Evolutionary conservation across 2,888 invertebrate genomes (phyloP).

Genomic region (Alviniconcha strummeri): DNA sequence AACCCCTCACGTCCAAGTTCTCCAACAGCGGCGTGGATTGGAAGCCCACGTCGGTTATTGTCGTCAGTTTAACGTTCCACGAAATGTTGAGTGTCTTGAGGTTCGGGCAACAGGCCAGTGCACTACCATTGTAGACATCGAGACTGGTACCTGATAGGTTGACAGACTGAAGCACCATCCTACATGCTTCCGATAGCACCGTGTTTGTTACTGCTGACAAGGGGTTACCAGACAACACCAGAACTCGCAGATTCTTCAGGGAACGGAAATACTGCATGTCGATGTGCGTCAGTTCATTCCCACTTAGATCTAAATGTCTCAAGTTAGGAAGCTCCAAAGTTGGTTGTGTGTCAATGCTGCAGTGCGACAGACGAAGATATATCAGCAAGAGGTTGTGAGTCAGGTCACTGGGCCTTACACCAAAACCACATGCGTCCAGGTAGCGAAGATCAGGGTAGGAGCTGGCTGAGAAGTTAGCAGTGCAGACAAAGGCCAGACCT

Average conservation of each 20-base stretch:
- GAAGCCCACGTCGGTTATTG: background rate
- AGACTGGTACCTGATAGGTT: background rate
- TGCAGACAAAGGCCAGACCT: slow-evolving; percentile 3
- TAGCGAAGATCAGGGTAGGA: background rate
- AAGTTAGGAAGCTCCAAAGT: background rate
- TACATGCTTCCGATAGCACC: background rate
- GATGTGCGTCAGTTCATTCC: background rate
- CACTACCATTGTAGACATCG: background rate
- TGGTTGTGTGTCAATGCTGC: background rate
- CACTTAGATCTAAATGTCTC: slow-evolving; percentile 4
- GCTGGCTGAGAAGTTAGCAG: background rate
- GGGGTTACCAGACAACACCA: background rate
- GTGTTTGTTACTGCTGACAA: background rate
- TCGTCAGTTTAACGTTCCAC: background rate
- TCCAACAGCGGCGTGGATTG: background rate
- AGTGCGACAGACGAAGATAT: background rate
- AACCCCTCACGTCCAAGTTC: background rate
- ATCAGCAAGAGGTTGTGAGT: background rate
- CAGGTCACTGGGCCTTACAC: background rate
- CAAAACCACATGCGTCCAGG: background rate
- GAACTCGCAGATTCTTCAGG: slow-evolving; percentile 4
- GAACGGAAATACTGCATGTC: background rate
- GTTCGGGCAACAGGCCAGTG: background rate
- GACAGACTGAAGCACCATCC: background rate
- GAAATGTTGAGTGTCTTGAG: background rate